A percentile compares a stretch with the other conserved stretches of the same genome.
These are phyloP conservation scores for Myxocyprinus asiaticus DNA, from an alignment of 2,113 vertebrate genomes.

Conservation along the genomic window DNA sequence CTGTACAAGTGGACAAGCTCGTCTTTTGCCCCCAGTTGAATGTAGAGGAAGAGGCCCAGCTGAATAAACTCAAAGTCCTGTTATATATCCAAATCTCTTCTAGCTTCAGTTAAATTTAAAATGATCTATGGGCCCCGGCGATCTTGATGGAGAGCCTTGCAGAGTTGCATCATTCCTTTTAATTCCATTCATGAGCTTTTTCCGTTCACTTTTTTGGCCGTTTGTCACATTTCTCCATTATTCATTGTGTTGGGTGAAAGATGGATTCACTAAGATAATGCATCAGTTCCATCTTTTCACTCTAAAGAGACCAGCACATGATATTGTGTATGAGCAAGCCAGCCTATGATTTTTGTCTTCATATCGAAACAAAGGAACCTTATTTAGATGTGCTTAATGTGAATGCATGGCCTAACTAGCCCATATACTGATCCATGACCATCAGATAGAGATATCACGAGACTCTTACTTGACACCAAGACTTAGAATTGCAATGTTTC, in stretches of 20 bases:
- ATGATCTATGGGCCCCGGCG: conserved; percentile 52
- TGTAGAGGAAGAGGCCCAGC: conserved; percentile 51
- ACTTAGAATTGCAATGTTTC: too few species aligned
- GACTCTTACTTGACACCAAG: neutral
- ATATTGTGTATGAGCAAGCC: conserved; percentile 53
- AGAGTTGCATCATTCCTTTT: conserved; percentile 54
- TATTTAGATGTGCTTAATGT: conserved; percentile 28
- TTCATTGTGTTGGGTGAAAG: conserved; percentile 51
- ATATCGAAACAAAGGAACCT: conserved; percentile 38
- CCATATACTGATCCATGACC: conserved; percentile 8
- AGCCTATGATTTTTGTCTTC: conserved; percentile 48
- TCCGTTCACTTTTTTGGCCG: conserved; percentile 33
- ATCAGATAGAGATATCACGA: neutral
- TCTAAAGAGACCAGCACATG: conserved; percentile 51
- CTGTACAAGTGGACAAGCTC: conserved; percentile 68
- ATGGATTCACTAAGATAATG: conserved; percentile 52
- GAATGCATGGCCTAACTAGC: neutral
- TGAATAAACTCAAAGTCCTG: conserved; percentile 57
- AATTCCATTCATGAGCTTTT: conserved; percentile 53
- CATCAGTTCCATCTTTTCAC: conserved; percentile 50
- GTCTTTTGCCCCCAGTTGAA: conserved; percentile 63
- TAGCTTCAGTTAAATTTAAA: conserved; percentile 57
- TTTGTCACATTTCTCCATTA: conserved; percentile 47
- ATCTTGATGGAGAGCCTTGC: conserved; percentile 50
- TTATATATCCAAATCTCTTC: conserved; percentile 58